Evolutionary conservation across 2,888 invertebrate species (phyloP).

Genomic region (Heterodera filipjevi): DNA sequence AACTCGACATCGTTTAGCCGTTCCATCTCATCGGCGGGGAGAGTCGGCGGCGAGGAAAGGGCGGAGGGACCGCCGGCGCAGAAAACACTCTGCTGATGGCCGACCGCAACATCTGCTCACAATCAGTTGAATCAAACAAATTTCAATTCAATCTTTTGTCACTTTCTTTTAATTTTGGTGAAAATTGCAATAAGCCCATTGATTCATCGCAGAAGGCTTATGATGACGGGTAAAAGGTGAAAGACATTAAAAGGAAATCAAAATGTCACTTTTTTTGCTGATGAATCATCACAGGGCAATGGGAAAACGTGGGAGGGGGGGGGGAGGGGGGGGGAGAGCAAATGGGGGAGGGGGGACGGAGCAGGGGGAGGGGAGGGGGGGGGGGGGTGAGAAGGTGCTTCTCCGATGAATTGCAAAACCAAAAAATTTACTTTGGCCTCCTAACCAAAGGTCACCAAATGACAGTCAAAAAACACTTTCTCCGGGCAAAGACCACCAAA

Average conservation of each 20-base stretch:
- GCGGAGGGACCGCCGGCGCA: not conserved
- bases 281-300: not conserved
- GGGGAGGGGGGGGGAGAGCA: not conserved
- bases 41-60: slow-evolving; percentile 1
- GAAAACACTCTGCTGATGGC: slow-evolving; percentile 11
- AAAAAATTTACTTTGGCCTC: not conserved
- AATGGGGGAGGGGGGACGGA: not conserved
- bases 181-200: not conserved
- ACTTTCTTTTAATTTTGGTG: not conserved
- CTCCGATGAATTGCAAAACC: not conserved
- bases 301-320: not conserved
- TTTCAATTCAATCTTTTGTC: not conserved
- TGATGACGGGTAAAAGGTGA: not conserved
- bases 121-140: not conserved
- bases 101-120: not conserved
- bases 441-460: not conserved
- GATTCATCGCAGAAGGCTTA: not conserved
- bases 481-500: slow-evolving; percentile 5
- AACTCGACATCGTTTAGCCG: slow-evolving; percentile 45
- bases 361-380: not conserved
- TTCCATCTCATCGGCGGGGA: slow-evolving; percentile 25
- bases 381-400: not conserved
- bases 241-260: not conserved
- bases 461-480: slow-evolving; percentile 14
- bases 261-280: slow-evolving; percentile 11